These are phyloP conservation scores for Quadroppia sp. DNA, from an alignment of 2,888 invertebrate species.

Conservation along the genomic window DNA sequence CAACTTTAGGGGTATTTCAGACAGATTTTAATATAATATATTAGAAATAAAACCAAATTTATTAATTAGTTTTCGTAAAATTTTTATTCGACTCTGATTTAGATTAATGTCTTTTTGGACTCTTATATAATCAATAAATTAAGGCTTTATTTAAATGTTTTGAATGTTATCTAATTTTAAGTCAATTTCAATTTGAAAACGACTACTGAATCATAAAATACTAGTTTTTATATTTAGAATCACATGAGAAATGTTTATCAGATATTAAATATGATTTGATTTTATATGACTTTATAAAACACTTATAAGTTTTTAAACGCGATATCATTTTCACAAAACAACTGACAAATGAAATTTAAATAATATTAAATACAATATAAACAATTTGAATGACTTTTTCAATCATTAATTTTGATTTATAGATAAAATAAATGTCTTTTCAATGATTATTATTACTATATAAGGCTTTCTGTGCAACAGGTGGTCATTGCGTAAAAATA, in stretches of 20 bases:
- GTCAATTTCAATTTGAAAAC: neutral
- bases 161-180: slow-evolving; percentile 21
- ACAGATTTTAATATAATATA: neutral
- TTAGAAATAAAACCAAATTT: neutral
- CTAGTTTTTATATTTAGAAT: neutral
- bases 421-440: neutral
- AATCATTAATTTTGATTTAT: slow-evolving; percentile 14
- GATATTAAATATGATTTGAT: neutral
- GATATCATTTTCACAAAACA: neutral
- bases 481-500: neutral
- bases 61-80: slow-evolving; percentile 19
- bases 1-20: neutral
- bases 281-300: neutral
- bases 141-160: slow-evolving; percentile 14
- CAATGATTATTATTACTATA: neutral
- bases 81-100: slow-evolving; percentile 6
- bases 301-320: neutral
- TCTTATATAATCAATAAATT: neutral
- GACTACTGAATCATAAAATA: neutral
- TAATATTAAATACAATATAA: neutral
- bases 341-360: neutral
- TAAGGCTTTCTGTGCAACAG: slow-evolving; percentile 13
- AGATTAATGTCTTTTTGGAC: neutral
- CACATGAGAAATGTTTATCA: slow-evolving; percentile 1
- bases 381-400: neutral